A percentile compares a stretch with the other conserved stretches of the same genome.
These are phyloP conservation scores for Pristiophorus japonicus DNA, from an alignment of 2,113 vertebrate genomes.

Conservation along the genomic window DNA sequence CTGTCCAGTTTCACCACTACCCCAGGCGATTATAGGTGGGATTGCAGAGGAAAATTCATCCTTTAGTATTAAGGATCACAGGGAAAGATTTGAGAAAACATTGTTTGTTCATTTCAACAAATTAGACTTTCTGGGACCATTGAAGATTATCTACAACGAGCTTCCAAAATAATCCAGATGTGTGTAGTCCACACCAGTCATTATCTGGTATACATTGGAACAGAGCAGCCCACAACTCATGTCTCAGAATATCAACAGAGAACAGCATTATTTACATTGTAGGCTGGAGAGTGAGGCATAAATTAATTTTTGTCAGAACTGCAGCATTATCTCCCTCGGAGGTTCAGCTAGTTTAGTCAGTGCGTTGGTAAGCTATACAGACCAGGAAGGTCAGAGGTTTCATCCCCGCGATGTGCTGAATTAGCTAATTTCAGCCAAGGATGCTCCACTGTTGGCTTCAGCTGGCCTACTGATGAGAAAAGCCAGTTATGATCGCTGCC, in stretches of 20 bases:
- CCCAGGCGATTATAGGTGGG: background rate
- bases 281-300: constrained; percentile 13
- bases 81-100: background rate
- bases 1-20: background rate
- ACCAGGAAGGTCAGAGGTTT: constrained; percentile 10
- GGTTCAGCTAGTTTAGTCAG: background rate
- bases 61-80: background rate
- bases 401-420: background rate
- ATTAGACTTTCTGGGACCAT: background rate
- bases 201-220: background rate
- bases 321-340: background rate
- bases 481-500: background rate
- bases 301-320: constrained; percentile 12
- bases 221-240: constrained; percentile 19
- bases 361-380: background rate
- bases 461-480: background rate
- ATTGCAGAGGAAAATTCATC: background rate
- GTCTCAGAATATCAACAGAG: constrained; percentile 20
- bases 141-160: background rate
- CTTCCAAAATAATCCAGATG: background rate
- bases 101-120: background rate
- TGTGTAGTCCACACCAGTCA: background rate
- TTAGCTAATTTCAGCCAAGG: background rate
- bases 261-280: constrained; percentile 1
- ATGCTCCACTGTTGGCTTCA: background rate